phyloP scores from a whole-genome alignment of 2,888 invertebrate genomes.

The Ctena decussata region DNA sequence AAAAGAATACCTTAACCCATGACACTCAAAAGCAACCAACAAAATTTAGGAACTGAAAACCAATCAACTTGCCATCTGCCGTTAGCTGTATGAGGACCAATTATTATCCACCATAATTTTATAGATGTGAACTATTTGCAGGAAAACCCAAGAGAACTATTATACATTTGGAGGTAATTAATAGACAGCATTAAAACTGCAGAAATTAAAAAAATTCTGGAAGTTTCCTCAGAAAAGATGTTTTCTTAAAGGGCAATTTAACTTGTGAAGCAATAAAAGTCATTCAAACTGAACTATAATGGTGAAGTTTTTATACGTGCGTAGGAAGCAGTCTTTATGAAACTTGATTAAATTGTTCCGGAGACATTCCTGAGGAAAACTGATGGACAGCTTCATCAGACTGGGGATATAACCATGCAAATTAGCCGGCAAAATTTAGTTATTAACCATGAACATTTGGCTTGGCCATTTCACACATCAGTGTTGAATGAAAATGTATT shows the following conservation, averaged over 20 bases:
- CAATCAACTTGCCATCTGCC: no score
- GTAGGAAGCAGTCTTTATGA: background rate
- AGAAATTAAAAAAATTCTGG: background rate
- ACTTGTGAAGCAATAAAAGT: background rate
- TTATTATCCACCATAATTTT: background rate
- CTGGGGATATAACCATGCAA: no score
- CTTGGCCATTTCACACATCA: no score
- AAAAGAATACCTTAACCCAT: no score
- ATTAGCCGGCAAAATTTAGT: no score
- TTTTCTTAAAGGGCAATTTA: background rate
- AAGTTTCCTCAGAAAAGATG: background rate
- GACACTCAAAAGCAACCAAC: no score
- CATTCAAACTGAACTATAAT: background rate
- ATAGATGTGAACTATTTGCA: background rate
- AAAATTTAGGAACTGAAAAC: no score
- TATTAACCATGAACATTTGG: no score
- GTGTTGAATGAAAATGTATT: no score
- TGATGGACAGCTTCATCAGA: background rate
- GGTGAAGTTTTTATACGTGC: background rate
- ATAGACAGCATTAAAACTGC: background rate
- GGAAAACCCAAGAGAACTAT: background rate
- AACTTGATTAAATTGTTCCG: constrained; percentile 1
- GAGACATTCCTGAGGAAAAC: background rate
- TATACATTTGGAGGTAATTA: background rate
- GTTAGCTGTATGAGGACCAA: no score